These are phyloP conservation scores for Tor tambroides DNA, from an alignment of 2,113 vertebrate genomes.

Conservation along the genomic window DNA sequence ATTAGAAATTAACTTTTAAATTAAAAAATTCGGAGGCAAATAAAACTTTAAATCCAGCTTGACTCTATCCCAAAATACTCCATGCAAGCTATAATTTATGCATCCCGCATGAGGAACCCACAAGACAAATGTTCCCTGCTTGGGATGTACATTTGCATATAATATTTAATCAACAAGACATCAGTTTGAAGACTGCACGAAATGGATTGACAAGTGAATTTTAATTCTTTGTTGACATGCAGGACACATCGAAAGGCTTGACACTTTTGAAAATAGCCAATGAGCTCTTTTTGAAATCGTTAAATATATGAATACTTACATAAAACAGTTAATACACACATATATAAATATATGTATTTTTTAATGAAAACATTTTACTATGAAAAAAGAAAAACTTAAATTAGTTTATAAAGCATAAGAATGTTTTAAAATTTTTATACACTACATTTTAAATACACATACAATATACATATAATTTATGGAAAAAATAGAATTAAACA, in stretches of 20 bases:
- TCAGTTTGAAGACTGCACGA: not conserved
- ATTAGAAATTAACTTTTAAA: not conserved
- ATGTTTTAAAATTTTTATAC: too few species aligned
- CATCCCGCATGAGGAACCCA: slow-evolving; percentile 11
- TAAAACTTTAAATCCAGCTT: slow-evolving; percentile 5
- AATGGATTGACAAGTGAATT: not conserved
- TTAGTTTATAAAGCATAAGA: too few species aligned
- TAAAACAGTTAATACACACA: not conserved
- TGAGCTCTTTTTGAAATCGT: not conserved
- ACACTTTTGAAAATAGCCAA: not conserved
- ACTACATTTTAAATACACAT: too few species aligned
- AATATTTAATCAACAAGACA: slow-evolving; percentile 24
- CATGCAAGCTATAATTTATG: not conserved
- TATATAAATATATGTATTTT: not conserved
- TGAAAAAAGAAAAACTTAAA: too few species aligned
- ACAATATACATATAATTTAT: too few species aligned
- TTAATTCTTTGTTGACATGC: not conserved
- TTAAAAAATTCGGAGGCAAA: slow-evolving; percentile 12
- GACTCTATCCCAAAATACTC: not conserved
- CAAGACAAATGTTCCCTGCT: slow-evolving; percentile 13
- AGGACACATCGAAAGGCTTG: not conserved
- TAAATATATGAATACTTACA: not conserved
- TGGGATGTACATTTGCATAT: not conserved
- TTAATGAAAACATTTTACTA: not conserved
- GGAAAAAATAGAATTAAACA: too few species aligned